Evolutionary conservation across 2,888 invertebrate species (phyloP).

Genomic region (Melieria crassipennis): DNA sequence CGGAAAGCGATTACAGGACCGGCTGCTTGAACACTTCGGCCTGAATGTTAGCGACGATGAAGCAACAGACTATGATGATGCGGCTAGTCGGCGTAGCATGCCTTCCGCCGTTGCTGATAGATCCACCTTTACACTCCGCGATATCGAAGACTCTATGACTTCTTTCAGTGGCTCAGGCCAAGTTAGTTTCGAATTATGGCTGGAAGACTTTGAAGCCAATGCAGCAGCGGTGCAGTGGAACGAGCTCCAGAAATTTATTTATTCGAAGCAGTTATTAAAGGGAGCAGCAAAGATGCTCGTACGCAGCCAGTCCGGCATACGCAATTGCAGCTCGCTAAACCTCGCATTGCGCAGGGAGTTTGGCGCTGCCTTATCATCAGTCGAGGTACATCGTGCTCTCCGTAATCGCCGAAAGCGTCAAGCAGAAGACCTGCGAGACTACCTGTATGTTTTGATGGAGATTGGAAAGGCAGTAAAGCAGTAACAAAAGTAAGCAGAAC

Average conservation of each 20-base stretch:
- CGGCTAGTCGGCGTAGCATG: constrained; percentile 7
- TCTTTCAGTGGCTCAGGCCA: constrained; percentile 21
- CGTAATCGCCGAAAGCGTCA: constrained; percentile 24
- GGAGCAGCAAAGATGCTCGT: constrained; percentile 38
- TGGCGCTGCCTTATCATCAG: constrained; percentile 20
- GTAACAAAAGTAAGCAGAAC: constrained; percentile 28
- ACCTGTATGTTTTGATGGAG: constrained; percentile 34
- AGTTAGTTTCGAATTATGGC: constrained; percentile 10
- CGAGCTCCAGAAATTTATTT: constrained; percentile 37
- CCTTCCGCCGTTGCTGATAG: background rate
- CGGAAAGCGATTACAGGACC: constrained; percentile 3
- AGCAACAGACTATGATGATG: background rate
- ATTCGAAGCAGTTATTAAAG: constrained; percentile 35
- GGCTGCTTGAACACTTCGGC: constrained; percentile 2
- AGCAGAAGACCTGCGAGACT: constrained; percentile 29
- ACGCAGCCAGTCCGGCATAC: constrained; percentile 23
- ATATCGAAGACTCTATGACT: constrained; percentile 22
- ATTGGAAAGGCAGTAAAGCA: constrained; percentile 24
- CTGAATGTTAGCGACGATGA: constrained; percentile 2
- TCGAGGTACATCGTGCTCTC: constrained; percentile 36
- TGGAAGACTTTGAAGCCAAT: constrained; percentile 10
- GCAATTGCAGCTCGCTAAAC: constrained; percentile 20
- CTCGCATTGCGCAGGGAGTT: constrained; percentile 27
- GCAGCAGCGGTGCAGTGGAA: constrained; percentile 32
- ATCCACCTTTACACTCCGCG: constrained; percentile 12